Evolutionary conservation across 2,113 vertebrate genomes (phyloP).

Genomic region (Coreoperca whiteheadi): DNA sequence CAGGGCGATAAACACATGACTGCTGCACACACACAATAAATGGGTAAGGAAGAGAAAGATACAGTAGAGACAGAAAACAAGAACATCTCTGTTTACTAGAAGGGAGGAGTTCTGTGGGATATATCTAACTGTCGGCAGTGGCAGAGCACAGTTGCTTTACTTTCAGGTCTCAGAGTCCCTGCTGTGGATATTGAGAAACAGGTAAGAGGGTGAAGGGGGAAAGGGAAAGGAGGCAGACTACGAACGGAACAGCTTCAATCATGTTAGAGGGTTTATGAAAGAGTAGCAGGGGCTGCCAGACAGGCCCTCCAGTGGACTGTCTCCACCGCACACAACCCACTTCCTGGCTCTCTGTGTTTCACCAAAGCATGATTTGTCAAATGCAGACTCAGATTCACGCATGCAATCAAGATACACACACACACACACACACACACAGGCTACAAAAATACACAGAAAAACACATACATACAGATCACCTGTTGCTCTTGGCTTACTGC

Average conservation of each 20-base stretch:
- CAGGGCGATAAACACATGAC: conserved; percentile 55
- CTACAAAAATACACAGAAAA: conserved; percentile 26
- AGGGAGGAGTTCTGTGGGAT: conserved; percentile 59
- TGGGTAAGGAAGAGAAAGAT: conserved; percentile 19
- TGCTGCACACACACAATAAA: conserved; percentile 5
- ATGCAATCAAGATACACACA: conserved; percentile 20
- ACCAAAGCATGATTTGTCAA: conserved; percentile 59
- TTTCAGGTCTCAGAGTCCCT: conserved; percentile 25
- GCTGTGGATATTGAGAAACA: conserved; percentile 34
- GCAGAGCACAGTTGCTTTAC: conserved; percentile 13
- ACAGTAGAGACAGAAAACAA: conserved; percentile 54
- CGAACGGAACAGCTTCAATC: conserved; percentile 15
- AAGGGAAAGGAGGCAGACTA: not conserved
- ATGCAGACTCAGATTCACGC: conserved; percentile 45
- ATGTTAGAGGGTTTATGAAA: conserved; percentile 62
- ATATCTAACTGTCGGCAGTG: conserved; percentile 38
- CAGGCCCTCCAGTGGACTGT: conserved; percentile 85
- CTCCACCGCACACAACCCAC: conserved; percentile 84
- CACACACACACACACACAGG: conserved; percentile 44
- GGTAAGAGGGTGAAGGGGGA: conserved; percentile 14
- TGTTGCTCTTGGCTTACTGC: conserved; percentile 90
- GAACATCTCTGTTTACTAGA: conserved; percentile 61
- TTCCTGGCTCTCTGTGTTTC: conserved; percentile 87
- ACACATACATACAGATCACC: conserved; percentile 85
- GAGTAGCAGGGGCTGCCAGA: conserved; percentile 84